These are phyloP conservation scores for Apodemia zela DNA, from an alignment of 2,888 invertebrate species.

Conservation along the genomic window DNA sequence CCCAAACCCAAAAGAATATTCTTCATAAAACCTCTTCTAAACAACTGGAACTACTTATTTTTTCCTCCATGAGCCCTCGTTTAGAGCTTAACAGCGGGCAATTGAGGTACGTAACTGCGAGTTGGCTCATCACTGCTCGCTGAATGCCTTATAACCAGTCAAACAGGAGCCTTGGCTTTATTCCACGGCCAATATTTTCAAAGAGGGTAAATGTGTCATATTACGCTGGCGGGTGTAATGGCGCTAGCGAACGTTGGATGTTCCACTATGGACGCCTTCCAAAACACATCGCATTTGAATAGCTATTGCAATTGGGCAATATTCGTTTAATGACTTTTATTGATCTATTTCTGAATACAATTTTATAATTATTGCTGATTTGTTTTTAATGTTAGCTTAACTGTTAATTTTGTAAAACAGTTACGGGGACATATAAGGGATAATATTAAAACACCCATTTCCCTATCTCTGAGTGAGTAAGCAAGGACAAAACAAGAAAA, in stretches of 20 bases:
- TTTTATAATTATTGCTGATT: neutral
- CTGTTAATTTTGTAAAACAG: too few species aligned
- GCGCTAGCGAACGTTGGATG: constrained; percentile 44
- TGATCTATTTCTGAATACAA: constrained; percentile 30
- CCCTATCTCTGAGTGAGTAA: too few species aligned
- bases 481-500: too few species aligned
- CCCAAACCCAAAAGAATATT: constrained; percentile 8
- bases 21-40: constrained; percentile 19
- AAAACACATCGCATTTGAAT: constrained; percentile 71
- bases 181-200: constrained; percentile 28
- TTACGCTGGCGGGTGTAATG: constrained; percentile 41
- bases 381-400: too few species aligned
- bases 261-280: constrained; percentile 60
- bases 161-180: constrained; percentile 41
- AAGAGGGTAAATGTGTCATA: constrained; percentile 30
- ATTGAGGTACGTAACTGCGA: constrained; percentile 62
- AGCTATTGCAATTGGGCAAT: constrained; percentile 43
- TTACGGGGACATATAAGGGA: too few species aligned
- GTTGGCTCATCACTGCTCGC: constrained; percentile 59
- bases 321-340: constrained; percentile 57
- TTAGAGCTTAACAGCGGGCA: constrained; percentile 61
- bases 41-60: constrained; percentile 32
- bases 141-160: constrained; percentile 51
- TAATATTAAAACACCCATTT: too few species aligned
- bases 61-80: constrained; percentile 49